These are phyloP conservation scores for Noctuana brunneofusca DNA, from an alignment of 2,888 invertebrate genomes.

Conservation along the genomic window DNA sequence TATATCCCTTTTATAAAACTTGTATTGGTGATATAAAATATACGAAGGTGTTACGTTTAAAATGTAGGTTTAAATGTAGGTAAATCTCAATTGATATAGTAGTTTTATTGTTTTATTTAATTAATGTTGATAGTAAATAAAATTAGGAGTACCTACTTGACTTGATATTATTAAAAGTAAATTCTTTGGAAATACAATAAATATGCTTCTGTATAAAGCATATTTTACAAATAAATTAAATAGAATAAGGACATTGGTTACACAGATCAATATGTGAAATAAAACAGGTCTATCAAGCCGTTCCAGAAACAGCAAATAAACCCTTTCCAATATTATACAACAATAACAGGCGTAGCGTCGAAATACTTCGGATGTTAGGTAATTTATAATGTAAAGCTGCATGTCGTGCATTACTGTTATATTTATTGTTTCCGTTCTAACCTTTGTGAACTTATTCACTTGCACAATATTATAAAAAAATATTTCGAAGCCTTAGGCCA, in stretches of 20 bases:
- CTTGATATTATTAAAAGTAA: too few species aligned
- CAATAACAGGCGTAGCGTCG: conserved; percentile 12
- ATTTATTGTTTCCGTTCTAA: neutral
- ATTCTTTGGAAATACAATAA: neutral
- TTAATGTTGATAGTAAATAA: too few species aligned
- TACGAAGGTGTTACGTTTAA: too few species aligned
- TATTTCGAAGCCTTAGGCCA: neutral
- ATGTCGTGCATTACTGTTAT: neutral
- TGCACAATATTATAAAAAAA: neutral
- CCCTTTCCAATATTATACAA: conserved; percentile 29
- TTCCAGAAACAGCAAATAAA: conserved; percentile 25
- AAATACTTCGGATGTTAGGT: conserved; percentile 5
- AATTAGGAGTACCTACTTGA: too few species aligned
- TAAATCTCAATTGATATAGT: too few species aligned
- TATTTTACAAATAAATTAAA: neutral
- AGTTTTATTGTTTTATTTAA: too few species aligned
- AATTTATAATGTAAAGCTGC: conserved; percentile 5
- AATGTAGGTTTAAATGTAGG: too few species aligned
- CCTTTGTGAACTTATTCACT: neutral
- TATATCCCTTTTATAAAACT: too few species aligned
- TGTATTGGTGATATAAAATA: too few species aligned
- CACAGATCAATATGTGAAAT: conserved; percentile 26
- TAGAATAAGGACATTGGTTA: conserved; percentile 13
- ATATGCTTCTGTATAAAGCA: neutral
- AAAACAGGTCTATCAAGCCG: conserved; percentile 23